A percentile compares a stretch with the other conserved stretches of the same genome.
Conservation (phyloP, 2,888 invertebrate species). For the Ormyrus thymus region DNA sequence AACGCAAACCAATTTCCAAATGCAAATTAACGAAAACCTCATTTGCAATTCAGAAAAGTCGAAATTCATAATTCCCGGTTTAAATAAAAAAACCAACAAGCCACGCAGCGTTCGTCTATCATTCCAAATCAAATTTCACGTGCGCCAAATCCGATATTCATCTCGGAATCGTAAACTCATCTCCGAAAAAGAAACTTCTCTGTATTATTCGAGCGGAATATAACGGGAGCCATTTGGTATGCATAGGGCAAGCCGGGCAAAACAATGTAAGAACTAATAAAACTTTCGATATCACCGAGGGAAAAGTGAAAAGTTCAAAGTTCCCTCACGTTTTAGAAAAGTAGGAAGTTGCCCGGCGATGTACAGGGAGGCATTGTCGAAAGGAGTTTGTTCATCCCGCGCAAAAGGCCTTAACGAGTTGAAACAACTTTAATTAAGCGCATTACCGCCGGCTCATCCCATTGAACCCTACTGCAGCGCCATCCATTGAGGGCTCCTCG, state of each 20-base stretch:
- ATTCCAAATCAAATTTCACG: no score
- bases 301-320: slow-evolving; percentile 13
- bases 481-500: slow-evolving; percentile 41
- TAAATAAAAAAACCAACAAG: no score
- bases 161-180: neutral
- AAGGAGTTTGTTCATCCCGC: slow-evolving; percentile 63
- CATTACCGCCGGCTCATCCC: slow-evolving; percentile 65
- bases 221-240: slow-evolving; percentile 5
- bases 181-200: neutral
- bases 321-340: neutral
- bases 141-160: neutral
- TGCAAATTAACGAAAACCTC: no score
- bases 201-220: neutral
- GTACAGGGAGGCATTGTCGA: neutral
- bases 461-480: slow-evolving; percentile 62
- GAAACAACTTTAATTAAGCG: slow-evolving; percentile 74
- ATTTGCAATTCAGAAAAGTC: no score
- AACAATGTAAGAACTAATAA: slow-evolving; percentile 12
- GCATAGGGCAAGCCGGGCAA: neutral
- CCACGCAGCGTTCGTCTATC: no score
- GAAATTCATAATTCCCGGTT: no score
- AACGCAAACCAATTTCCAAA: no score
- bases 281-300: slow-evolving; percentile 19
- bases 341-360: slow-evolving; percentile 14
- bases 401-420: slow-evolving; percentile 73